Evolutionary conservation across 2,797 vertebrate genomes (phyloP).

Genomic region (Remorina albescens): DNA sequence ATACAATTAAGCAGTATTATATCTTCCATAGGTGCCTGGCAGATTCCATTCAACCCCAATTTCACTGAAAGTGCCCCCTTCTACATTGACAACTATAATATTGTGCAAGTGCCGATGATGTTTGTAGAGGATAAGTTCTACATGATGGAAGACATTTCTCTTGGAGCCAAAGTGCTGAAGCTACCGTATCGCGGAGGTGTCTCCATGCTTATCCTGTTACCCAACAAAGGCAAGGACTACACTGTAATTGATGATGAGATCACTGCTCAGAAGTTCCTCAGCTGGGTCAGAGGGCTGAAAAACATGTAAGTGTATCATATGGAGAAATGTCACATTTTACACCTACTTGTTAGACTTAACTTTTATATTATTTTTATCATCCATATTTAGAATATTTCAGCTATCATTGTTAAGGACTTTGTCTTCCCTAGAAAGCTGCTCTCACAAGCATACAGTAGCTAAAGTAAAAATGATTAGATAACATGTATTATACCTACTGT

Average conservation of each 20-base stretch:
- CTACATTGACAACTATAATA: slow-evolving; percentile 90
- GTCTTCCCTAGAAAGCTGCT: neutral
- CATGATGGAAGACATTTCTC: slow-evolving; percentile 79
- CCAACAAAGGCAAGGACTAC: slow-evolving; percentile 86
- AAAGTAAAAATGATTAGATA: neutral
- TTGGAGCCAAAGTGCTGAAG: slow-evolving; percentile 87
- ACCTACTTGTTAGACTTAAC: accelerated
- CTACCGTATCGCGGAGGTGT: slow-evolving; percentile 88
- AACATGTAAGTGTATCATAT: slow-evolving; percentile 78
- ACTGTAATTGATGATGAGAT: slow-evolving; percentile 90
- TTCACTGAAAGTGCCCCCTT: slow-evolving; percentile 84
- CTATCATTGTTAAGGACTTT: neutral
- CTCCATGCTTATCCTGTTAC: slow-evolving; percentile 91
- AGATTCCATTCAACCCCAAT: slow-evolving; percentile 85
- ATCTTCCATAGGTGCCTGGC: slow-evolving; percentile 86
- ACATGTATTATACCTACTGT: neutral
- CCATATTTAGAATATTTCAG: neutral
- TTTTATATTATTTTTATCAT: neutral
- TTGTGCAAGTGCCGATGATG: slow-evolving; percentile 91
- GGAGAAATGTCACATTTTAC: neutral
- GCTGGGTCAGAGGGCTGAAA: slow-evolving; percentile 87
- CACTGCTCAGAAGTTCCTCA: slow-evolving; percentile 82
- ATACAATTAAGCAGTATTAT: slow-evolving; percentile 28
- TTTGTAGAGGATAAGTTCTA: slow-evolving; percentile 83
- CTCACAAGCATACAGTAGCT: neutral